Evolutionary conservation across 2,113 vertebrate genomes (phyloP).

Genomic region (Trochalopteron elliotii): DNA sequence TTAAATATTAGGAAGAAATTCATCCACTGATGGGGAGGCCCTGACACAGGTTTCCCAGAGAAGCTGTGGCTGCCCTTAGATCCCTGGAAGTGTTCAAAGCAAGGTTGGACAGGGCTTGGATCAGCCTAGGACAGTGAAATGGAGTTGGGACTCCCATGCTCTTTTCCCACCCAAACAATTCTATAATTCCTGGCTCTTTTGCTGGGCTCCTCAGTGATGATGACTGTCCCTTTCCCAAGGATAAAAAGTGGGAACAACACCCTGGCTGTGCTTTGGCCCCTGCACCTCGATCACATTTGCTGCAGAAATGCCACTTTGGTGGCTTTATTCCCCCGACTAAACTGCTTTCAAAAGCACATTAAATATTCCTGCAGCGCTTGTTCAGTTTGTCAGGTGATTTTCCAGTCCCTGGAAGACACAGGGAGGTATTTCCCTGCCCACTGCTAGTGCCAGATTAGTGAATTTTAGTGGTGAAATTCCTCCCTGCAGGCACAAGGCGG

Average conservation of each 20-base stretch:
- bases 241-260: fast-evolving
- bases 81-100: background rate
- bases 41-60: background rate
- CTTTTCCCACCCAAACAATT: background rate
- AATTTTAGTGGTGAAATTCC: background rate
- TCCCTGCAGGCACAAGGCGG: slow-evolving; percentile 31
- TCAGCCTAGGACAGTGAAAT: background rate
- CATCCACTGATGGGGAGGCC: fast-evolving
- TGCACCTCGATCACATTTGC: background rate
- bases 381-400: background rate
- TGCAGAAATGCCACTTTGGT: background rate
- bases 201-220: background rate
- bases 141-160: fast-evolving
- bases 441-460: background rate
- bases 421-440: background rate
- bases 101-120: fast-evolving
- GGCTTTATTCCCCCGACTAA: background rate
- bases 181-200: background rate
- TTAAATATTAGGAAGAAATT: background rate
- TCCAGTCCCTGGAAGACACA: background rate
- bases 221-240: background rate
- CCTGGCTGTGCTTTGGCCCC: background rate
- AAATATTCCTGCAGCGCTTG: background rate
- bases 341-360: background rate
- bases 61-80: background rate